Evolutionary conservation across 92 coral and sea anemone genomes (phyloP).

Genomic region (Siderastrea radians): DNA sequence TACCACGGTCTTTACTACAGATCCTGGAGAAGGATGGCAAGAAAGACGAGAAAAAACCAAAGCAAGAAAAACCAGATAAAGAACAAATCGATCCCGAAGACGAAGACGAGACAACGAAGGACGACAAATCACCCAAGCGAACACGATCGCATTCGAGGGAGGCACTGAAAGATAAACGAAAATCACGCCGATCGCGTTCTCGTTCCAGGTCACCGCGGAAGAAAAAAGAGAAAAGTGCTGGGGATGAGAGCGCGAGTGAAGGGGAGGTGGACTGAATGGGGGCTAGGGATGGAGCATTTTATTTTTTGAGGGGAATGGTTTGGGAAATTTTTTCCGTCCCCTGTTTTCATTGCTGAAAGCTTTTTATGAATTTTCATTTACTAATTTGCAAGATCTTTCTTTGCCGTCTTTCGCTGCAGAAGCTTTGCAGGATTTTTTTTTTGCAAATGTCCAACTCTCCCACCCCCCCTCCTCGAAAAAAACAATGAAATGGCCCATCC

Average conservation of each 20-base stretch:
- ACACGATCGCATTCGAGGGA: slow-evolving; percentile 74
- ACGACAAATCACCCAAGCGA: slow-evolving; percentile 72
- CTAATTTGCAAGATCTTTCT: no score
- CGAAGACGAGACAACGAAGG: slow-evolving; percentile 66
- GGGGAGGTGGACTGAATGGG: slow-evolving; percentile 59
- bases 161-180: slow-evolving; percentile 76
- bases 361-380: no score
- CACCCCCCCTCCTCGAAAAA: no score
- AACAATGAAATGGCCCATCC: background rate
- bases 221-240: slow-evolving; percentile 68
- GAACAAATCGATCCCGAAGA: slow-evolving; percentile 89
- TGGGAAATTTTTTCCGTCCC: no score
- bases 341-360: no score
- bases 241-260: slow-evolving; percentile 60
- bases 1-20: slow-evolving; percentile 94
- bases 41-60: slow-evolving; percentile 84
- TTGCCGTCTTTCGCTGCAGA: no score
- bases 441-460: no score
- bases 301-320: no score
- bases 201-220: slow-evolving; percentile 84
- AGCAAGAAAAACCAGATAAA: slow-evolving; percentile 78
- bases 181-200: slow-evolving; percentile 78
- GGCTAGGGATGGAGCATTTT: background rate
- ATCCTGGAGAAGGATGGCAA: slow-evolving; percentile 90
- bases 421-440: no score